These are phyloP conservation scores for Lonchura striata DNA, from an alignment of 2,113 vertebrate species.

Conservation along the genomic window DNA sequence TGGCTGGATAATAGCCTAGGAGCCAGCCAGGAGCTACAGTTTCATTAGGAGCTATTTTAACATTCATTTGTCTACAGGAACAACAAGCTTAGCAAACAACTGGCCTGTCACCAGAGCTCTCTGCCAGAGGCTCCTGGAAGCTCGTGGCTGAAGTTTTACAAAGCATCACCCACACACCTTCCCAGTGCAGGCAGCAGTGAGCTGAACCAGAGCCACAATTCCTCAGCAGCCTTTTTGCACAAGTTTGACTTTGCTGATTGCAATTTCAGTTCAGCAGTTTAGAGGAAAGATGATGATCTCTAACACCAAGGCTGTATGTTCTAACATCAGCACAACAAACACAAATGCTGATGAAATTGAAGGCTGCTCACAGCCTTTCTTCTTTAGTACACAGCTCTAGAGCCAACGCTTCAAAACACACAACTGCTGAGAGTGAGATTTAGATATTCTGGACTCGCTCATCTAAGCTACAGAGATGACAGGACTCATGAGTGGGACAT, in stretches of 20 bases:
- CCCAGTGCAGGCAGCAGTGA: not conserved
- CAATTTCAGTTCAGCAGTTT: not conserved
- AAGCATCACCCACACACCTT: not conserved
- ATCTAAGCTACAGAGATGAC: not conserved
- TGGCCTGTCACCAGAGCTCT: not conserved
- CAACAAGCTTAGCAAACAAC: conserved; percentile 24
- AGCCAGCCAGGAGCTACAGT: conserved; percentile 30
- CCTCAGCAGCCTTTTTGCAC: not conserved
- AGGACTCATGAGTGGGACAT: not conserved
- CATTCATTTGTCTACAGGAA: conserved; percentile 10
- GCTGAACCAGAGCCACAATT: not conserved
- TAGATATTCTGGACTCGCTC: not conserved
- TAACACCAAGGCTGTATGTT: not conserved
- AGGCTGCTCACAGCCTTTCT: not conserved
- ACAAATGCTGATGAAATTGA: not conserved
- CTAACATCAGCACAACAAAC: not conserved
- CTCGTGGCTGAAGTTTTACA: not conserved
- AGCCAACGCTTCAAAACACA: not conserved
- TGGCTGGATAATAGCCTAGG: not conserved
- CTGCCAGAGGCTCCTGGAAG: not conserved
- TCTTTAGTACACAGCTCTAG: not conserved
- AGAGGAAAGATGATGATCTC: not conserved
- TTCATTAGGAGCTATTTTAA: conserved; percentile 46
- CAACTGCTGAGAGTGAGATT: not conserved
- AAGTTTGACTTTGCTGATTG: not conserved